These are phyloP conservation scores for Melanaphis sacchari DNA, from an alignment of 1,140 invertebrate genomes.

Conservation along the genomic window DNA sequence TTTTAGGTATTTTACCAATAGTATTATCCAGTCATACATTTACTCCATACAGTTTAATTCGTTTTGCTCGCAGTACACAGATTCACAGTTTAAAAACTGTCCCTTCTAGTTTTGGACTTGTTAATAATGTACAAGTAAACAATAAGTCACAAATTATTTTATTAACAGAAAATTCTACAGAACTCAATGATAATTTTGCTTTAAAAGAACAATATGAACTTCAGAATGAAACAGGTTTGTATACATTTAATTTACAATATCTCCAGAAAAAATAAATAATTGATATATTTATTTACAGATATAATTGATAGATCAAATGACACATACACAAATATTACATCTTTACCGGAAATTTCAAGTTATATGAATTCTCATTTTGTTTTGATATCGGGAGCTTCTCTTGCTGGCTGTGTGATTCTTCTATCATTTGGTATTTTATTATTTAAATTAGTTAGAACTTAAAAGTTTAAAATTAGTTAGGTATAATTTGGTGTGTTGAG, in stretches of 20 bases:
- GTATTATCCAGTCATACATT: conserved; percentile 4
- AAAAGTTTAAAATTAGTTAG: not conserved
- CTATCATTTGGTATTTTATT: conserved; percentile 41
- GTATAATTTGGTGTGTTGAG: not conserved
- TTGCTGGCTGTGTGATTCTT: conserved; percentile 41
- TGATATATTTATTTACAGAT: conserved; percentile 8
- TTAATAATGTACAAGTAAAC: not conserved
- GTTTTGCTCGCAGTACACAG: not conserved
- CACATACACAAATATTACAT: conserved; percentile 46
- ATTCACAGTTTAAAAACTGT: not conserved
- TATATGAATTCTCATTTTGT: conserved; percentile 49
- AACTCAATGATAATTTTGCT: conserved; percentile 17
- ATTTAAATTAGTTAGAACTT: not conserved
- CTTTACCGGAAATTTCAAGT: conserved; percentile 46
- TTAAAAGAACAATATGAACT: conserved; percentile 50
- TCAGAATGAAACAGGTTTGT: conserved; percentile 43
- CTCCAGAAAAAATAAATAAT: not conserved
- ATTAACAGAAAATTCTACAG: conserved; percentile 39
- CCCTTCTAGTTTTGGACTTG: not conserved
- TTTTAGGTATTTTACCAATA: conserved; percentile 29
- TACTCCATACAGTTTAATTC: not conserved
- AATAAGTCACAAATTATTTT: conserved; percentile 47
- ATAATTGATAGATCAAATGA: conserved; percentile 1
- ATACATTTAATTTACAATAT: not conserved
- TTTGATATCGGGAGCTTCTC: conserved; percentile 50